These are phyloP conservation scores for Argyresthia goedartella DNA, from an alignment of 2,888 invertebrate genomes.

Conservation along the genomic window DNA sequence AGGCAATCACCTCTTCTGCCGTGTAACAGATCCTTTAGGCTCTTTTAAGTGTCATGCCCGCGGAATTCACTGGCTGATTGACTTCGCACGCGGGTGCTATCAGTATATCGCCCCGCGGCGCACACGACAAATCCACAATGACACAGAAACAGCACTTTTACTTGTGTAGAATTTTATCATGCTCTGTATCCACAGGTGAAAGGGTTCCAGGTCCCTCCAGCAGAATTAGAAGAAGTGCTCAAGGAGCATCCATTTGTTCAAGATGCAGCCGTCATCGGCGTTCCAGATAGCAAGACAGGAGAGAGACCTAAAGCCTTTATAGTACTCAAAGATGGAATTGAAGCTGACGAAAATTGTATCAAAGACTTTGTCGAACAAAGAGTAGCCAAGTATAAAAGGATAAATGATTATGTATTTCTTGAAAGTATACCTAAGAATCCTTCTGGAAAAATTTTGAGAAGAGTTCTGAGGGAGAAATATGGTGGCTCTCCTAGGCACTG, in stretches of 20 bases:
- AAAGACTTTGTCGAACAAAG: conserved; percentile 72
- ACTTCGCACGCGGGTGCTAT: too few relatives aligned
- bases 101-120: too few relatives aligned
- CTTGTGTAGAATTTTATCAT: not conserved
- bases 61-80: too few relatives aligned
- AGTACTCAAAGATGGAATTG: conserved; percentile 58
- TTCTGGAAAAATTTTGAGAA: conserved; percentile 81
- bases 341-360: conserved; percentile 27
- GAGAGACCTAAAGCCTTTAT: conserved; percentile 83
- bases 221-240: conserved; percentile 83
- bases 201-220: conserved; percentile 85
- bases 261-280: conserved; percentile 87
- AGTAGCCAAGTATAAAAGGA: conserved; percentile 80
- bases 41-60: too few relatives aligned
- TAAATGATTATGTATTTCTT: conserved; percentile 75
- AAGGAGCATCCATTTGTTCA: conserved; percentile 77
- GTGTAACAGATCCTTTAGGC: too few relatives aligned
- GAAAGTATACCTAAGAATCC: conserved; percentile 78
- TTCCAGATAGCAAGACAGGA: conserved; percentile 75
- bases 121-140: too few relatives aligned
- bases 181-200: conserved; percentile 62
- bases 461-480: conserved; percentile 56
- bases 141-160: too few relatives aligned
- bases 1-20: too few relatives aligned
- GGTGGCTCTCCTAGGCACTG: conserved; percentile 3